phyloP scores from a whole-genome alignment of 2,797 vertebrate species.

The Coracias cyanogaster region DNA sequence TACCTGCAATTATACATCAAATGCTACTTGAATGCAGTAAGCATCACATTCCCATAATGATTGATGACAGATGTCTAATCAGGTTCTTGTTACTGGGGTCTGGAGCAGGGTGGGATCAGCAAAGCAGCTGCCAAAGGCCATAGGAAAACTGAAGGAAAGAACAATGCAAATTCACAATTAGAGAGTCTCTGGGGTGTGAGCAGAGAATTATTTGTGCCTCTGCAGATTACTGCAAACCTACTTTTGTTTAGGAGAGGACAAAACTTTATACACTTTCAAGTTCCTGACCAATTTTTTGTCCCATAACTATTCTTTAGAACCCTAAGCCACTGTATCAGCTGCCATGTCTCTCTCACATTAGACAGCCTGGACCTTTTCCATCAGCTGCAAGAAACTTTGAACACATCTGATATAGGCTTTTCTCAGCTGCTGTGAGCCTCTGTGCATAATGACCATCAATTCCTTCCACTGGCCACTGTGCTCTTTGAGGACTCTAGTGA shows the following conservation, averaged over 20 bases:
- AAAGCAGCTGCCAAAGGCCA: constrained; percentile 62
- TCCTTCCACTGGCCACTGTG: background rate
- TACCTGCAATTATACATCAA: constrained; percentile 61
- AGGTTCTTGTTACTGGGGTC: constrained; percentile 65
- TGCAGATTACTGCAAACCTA: constrained; percentile 65
- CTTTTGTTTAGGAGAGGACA: constrained; percentile 73
- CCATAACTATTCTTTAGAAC: constrained; percentile 45
- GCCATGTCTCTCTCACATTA: constrained; percentile 24
- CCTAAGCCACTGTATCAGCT: constrained; percentile 29
- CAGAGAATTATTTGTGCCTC: constrained; percentile 67
- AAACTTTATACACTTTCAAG: constrained; percentile 55
- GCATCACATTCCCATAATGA: constrained; percentile 49
- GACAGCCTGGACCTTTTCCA: constrained; percentile 44
- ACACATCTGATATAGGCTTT: constrained; percentile 33
- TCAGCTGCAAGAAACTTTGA: constrained; percentile 64
- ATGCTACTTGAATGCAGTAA: constrained; percentile 42
- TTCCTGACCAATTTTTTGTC: constrained; percentile 58
- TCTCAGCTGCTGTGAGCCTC: constrained; percentile 42
- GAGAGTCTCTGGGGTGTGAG: constrained; percentile 48
- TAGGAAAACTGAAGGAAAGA: constrained; percentile 54
- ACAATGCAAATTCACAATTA: constrained; percentile 67
- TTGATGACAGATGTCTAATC: constrained; percentile 70
- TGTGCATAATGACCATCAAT: constrained; percentile 3
- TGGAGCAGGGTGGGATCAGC: constrained; percentile 45
- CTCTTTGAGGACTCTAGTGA: background rate